Conservation (phyloP, 2,113 vertebrate genomes). For the Oryzias javanicus region DNA sequence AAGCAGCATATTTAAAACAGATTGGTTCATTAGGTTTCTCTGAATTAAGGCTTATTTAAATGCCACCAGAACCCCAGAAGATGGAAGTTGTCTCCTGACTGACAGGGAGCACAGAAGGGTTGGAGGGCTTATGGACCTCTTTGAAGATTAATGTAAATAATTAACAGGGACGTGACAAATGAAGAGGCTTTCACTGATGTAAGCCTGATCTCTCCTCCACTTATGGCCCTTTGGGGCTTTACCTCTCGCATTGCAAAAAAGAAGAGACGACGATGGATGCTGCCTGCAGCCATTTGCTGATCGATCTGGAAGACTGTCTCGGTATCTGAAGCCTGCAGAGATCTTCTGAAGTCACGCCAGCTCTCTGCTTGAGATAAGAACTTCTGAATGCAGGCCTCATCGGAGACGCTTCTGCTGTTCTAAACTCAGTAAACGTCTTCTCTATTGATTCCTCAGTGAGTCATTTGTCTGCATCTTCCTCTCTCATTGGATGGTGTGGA, state of each 20-base stretch:
- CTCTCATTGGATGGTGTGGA: background rate
- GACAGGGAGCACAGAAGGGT: constrained; percentile 20
- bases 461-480: background rate
- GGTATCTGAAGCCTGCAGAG: constrained; percentile 58
- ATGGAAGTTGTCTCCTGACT: constrained; percentile 31
- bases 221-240: constrained; percentile 25
- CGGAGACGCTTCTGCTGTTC: constrained; percentile 19
- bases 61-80: constrained; percentile 9
- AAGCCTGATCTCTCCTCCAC: constrained; percentile 31
- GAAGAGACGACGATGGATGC: constrained; percentile 59
- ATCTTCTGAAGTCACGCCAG: constrained; percentile 60
- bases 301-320: constrained; percentile 62
- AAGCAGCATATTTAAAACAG: constrained; percentile 52
- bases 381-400: constrained; percentile 27
- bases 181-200: constrained; percentile 35
- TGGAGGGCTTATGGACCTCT: constrained; percentile 34
- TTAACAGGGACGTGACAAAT: constrained; percentile 46
- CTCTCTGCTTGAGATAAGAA: constrained; percentile 25
- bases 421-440: background rate
- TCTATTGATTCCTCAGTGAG: constrained; percentile 4
- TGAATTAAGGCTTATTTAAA: constrained; percentile 24
- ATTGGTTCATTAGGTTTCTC: constrained; percentile 45
- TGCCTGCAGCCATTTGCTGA: constrained; percentile 58
- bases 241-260: constrained; percentile 29
- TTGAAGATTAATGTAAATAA: constrained; percentile 55